These are phyloP conservation scores for Palaemon carinicauda DNA, from an alignment of 1,140 invertebrate genomes.

Conservation along the genomic window DNA sequence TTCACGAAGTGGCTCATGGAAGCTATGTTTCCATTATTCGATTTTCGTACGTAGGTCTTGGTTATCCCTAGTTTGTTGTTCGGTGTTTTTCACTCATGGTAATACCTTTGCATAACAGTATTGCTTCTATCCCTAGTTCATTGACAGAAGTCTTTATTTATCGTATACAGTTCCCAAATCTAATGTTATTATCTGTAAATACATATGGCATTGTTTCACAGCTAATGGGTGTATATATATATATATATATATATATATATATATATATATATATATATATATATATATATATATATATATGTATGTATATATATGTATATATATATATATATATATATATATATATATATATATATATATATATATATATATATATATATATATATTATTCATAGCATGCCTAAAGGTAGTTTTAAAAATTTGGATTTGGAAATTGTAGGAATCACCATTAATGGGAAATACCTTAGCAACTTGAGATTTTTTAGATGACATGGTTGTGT, in stretches of 20 bases:
- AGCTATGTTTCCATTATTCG: constrained; percentile 34
- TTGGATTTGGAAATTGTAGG: too few species aligned
- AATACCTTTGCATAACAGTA: too few species aligned
- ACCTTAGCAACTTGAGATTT: too few species aligned
- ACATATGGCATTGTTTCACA: not conserved
- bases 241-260: not conserved
- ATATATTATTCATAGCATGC: too few species aligned
- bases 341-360: not conserved
- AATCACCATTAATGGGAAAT: too few species aligned
- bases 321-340: not conserved
- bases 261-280: constrained; percentile 2
- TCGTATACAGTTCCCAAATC: not conserved
- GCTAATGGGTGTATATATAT: not conserved
- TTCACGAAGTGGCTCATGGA: constrained; percentile 35
- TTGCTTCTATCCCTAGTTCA: not conserved
- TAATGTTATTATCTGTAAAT: not conserved
- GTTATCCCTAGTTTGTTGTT: too few species aligned
- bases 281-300: constrained; percentile 2
- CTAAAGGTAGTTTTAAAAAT: too few species aligned
- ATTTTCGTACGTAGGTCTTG: constrained; percentile 11
- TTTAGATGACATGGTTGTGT: too few species aligned
- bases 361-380: not conserved
- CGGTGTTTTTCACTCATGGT: too few species aligned
- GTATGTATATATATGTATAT: not conserved
- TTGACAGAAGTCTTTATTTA: not conserved